Conservation (phyloP, 2,888 invertebrate genomes). For the Trypoxylon attenuatum region DNA sequence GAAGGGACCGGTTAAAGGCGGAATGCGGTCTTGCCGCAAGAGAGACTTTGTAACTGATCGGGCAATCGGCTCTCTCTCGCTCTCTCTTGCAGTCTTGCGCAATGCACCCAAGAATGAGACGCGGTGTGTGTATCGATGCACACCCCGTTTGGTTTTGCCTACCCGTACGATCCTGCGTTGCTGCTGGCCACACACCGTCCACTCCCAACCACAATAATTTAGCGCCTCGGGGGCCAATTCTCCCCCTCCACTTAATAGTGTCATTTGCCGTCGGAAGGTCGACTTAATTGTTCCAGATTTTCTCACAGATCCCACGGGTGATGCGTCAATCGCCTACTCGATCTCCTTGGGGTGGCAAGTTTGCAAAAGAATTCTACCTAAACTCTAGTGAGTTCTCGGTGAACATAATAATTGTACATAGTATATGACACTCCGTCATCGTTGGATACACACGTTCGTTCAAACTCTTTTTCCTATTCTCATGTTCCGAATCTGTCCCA, state of each 20-base stretch:
- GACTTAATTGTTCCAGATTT: background rate
- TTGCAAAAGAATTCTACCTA: too few relatives aligned
- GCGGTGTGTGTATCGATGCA: conserved; percentile 27
- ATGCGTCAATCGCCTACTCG: background rate
- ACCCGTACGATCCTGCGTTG: conserved; percentile 10
- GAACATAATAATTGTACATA: background rate
- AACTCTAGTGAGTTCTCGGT: too few relatives aligned
- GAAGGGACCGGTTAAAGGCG: conserved; percentile 64
- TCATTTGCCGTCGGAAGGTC: background rate
- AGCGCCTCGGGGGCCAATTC: background rate
- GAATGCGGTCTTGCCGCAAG: conserved; percentile 68
- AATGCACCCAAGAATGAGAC: conserved; percentile 43
- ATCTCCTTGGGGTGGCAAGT: background rate
- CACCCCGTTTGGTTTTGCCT: conserved; percentile 19
- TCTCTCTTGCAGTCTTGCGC: conserved; percentile 45
- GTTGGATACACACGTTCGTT: too few relatives aligned
- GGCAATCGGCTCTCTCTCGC: conserved; percentile 44
- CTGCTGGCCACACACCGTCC: conserved; percentile 28
- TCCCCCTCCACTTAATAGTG: background rate
- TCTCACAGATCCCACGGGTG: background rate
- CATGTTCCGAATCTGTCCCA: too few relatives aligned
- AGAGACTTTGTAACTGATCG: conserved; percentile 67
- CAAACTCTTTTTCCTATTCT: too few relatives aligned
- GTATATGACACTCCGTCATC: background rate
- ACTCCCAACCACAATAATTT: conserved; percentile 22